These are phyloP conservation scores for Periophthalmus magnuspinnatus DNA, from an alignment of 2,797 vertebrate genomes.

Conservation along the genomic window DNA sequence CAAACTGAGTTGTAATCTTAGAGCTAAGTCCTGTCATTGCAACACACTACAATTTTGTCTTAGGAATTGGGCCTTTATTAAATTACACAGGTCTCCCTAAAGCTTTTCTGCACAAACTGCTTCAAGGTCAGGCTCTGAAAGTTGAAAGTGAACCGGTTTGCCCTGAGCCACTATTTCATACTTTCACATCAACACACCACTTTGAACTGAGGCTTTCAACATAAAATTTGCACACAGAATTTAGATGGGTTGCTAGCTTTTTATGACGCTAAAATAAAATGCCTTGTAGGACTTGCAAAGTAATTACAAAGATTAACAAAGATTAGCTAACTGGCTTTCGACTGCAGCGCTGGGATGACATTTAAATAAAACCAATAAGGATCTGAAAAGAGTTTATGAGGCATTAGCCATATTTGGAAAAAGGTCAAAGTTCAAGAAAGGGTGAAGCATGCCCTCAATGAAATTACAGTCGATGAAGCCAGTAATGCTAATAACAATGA, in stretches of 20 bases:
- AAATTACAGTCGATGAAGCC: background rate
- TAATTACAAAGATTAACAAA: constrained; percentile 11
- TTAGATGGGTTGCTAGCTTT: background rate
- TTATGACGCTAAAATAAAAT: background rate
- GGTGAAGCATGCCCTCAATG: background rate
- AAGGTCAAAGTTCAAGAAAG: constrained; percentile 6
- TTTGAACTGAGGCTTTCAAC: constrained; percentile 14
- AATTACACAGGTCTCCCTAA: constrained; percentile 1
- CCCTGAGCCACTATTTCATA: constrained; percentile 4
- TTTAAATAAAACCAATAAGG: constrained; percentile 5
- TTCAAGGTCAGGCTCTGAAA: constrained; percentile 13
- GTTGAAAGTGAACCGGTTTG: constrained; percentile 8
- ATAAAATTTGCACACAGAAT: constrained; percentile 1
- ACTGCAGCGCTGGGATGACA: constrained; percentile 1
- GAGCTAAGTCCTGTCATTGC: background rate
- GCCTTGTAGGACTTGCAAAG: constrained; percentile 9
- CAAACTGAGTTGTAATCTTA: background rate
- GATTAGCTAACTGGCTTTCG: constrained; percentile 4
- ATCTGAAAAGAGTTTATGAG: constrained; percentile 3
- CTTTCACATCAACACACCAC: constrained; percentile 9
- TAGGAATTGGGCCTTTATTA: background rate
- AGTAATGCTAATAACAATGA: background rate
- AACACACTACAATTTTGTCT: background rate
- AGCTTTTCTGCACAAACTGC: constrained; percentile 6
- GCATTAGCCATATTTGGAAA: constrained; percentile 5